Percentiles rank a stretch among this genome's conserved stretches.
Evolutionary conservation across 2,797 vertebrate genomes (phyloP).

Genomic region (Manis pentadactyla): DNA sequence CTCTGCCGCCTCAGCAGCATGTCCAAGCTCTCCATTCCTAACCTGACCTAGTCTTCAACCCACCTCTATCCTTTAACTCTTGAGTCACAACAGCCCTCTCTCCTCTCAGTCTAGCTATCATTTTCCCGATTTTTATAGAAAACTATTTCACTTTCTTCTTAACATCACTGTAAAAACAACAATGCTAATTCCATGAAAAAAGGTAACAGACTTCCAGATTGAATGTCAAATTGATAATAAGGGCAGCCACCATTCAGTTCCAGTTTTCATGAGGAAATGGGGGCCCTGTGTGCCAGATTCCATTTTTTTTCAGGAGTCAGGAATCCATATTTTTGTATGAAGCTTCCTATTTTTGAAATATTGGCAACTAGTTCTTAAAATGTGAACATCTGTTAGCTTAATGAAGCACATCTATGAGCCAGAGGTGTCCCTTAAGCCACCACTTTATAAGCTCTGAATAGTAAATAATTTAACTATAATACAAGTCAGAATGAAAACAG

Average conservation of each 20-base stretch:
- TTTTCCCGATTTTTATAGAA: slow-evolving; percentile 24
- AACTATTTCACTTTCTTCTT: background rate
- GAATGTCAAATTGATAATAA: background rate
- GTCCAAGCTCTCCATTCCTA: background rate
- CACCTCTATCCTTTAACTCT: background rate
- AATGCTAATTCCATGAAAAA: slow-evolving; percentile 20
- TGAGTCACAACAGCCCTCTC: background rate
- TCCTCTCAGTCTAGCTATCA: background rate
- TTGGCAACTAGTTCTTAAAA: slow-evolving; percentile 36
- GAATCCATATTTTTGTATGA: slow-evolving; percentile 35
- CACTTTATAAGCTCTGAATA: background rate
- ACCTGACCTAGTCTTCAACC: background rate
- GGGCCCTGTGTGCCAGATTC: background rate
- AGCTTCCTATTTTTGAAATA: slow-evolving; percentile 42
- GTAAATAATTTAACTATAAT: slow-evolving; percentile 28
- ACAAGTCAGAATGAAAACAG: slow-evolving; percentile 8
- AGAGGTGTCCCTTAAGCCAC: background rate
- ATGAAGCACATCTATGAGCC: background rate
- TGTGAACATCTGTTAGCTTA: background rate
- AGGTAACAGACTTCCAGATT: slow-evolving; percentile 1
- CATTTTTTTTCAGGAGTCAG: background rate
- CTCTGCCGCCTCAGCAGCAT: background rate
- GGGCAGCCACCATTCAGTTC: background rate
- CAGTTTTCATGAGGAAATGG: slow-evolving; percentile 5
- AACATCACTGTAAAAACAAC: slow-evolving; percentile 1